These are phyloP conservation scores for Drosophila robusta DNA, from an alignment of 2,888 invertebrate species.

Conservation along the genomic window DNA sequence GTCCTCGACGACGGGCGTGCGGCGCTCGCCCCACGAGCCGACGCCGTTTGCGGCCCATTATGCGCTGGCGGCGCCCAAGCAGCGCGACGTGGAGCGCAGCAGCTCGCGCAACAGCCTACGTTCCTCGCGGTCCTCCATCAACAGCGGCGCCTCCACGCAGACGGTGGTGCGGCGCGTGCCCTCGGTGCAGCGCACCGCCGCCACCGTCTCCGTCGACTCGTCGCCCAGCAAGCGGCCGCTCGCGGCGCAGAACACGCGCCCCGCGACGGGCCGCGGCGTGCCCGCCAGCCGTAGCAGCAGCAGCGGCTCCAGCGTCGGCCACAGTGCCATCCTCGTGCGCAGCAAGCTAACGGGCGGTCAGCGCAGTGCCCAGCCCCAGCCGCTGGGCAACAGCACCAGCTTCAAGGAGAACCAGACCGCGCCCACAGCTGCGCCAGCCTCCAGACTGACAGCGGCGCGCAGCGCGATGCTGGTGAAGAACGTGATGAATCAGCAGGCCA, in stretches of 20 bases:
- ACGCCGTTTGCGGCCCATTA: slow-evolving; percentile 52
- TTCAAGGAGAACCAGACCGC: slow-evolving; percentile 85
- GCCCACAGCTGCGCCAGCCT: slow-evolving; percentile 31
- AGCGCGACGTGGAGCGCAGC: slow-evolving; percentile 90
- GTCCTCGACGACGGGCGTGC: slow-evolving; percentile 44
- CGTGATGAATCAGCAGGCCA: slow-evolving; percentile 68
- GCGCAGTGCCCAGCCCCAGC: slow-evolving; percentile 40
- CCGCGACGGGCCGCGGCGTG: slow-evolving; percentile 80
- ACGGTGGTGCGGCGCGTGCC: slow-evolving; percentile 92
- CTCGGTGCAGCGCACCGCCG: slow-evolving; percentile 61
- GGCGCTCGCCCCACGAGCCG: slow-evolving; percentile 56
- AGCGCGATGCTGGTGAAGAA: slow-evolving; percentile 81
- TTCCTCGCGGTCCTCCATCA: slow-evolving; percentile 93
- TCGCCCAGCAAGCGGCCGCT: slow-evolving; percentile 86
- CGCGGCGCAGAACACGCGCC: slow-evolving; percentile 86
- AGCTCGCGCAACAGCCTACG: slow-evolving; percentile 92
- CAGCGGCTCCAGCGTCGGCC: slow-evolving; percentile 87
- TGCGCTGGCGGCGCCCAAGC: slow-evolving; percentile 43
- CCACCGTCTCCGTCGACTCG: slow-evolving; percentile 83
- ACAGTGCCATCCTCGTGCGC: slow-evolving; percentile 81
- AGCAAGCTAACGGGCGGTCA: slow-evolving; percentile 55
- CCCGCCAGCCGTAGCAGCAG: slow-evolving; percentile 87
- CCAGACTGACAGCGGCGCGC: slow-evolving; percentile 72
- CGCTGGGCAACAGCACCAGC: slow-evolving; percentile 82
- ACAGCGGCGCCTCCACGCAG: slow-evolving; percentile 91